These are phyloP conservation scores for Tapirus indicus DNA, from an alignment of 2,797 vertebrate species.

Conservation along the genomic window DNA sequence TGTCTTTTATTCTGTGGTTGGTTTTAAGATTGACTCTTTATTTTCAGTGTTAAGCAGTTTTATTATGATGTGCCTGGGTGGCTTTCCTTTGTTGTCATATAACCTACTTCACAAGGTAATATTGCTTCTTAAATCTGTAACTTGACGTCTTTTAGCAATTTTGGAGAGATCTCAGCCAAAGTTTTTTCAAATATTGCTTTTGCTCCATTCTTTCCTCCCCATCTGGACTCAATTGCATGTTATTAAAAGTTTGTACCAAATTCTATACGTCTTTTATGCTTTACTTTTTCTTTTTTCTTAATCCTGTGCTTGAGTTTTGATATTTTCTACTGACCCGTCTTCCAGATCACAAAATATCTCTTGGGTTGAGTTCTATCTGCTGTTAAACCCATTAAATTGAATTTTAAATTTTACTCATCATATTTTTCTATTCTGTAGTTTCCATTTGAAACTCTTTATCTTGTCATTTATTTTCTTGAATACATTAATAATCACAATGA, in stretches of 20 bases:
- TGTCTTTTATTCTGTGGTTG: background rate
- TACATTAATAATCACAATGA: constrained; percentile 20
- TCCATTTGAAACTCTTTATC: constrained; percentile 8
- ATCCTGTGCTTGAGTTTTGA: background rate
- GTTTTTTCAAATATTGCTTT: background rate
- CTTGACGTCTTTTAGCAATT: background rate
- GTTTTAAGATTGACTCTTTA: constrained; percentile 24
- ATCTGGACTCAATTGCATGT: background rate
- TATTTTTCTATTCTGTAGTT: background rate
- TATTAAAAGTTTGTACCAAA: background rate
- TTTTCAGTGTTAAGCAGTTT: background rate
- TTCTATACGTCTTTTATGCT: background rate
- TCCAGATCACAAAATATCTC: background rate
- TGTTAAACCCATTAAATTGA: background rate
- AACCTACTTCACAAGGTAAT: background rate
- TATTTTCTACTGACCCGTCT: background rate
- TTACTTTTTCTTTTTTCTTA: background rate
- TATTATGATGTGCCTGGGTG: background rate
- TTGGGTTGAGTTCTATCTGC: background rate
- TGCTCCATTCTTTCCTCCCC: background rate
- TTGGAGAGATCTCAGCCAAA: background rate
- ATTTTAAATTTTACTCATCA: constrained; percentile 13
- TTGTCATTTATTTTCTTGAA: constrained; percentile 42
- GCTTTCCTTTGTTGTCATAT: background rate
- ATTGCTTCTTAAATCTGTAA: background rate